Conservation (phyloP, 2,888 invertebrate genomes). For the Amblyjoppa fuscipennis region DNA sequence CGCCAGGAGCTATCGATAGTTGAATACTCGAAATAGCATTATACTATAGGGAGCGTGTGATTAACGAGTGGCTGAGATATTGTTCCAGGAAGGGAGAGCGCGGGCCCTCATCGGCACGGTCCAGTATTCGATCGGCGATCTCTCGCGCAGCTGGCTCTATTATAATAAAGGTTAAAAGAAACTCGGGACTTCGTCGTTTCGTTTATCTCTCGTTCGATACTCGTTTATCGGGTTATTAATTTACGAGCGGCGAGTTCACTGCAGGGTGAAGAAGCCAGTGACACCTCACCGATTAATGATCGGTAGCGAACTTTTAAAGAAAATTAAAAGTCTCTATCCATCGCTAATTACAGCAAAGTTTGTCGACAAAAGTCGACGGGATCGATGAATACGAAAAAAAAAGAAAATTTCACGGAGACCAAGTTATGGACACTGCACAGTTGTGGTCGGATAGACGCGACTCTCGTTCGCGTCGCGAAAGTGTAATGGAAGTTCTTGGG, state of each 20-base stretch:
- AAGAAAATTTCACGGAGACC: neutral
- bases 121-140: constrained; percentile 46
- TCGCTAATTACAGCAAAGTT: neutral
- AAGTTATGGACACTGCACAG: neutral
- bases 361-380: neutral
- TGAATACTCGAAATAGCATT: constrained; percentile 59
- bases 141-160: constrained; percentile 48
- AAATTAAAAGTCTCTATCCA: neutral
- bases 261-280: neutral
- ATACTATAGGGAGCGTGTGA: constrained; percentile 54
- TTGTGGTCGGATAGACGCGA: neutral
- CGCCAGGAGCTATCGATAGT: constrained; percentile 63
- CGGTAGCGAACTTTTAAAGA: neutral
- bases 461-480: neutral
- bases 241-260: constrained; percentile 15
- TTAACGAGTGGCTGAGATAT: constrained; percentile 70
- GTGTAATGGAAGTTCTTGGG: neutral
- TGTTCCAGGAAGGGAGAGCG: constrained; percentile 65
- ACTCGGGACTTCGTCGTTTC: constrained; percentile 29
- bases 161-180: constrained; percentile 45
- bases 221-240: constrained; percentile 53
- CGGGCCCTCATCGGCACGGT: constrained; percentile 18
- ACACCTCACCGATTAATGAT: neutral
- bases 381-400: neutral
- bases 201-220: neutral